These are phyloP conservation scores for Hippopotamus amphibius DNA, from an alignment of 2,113 vertebrate genomes.

Conservation along the genomic window DNA sequence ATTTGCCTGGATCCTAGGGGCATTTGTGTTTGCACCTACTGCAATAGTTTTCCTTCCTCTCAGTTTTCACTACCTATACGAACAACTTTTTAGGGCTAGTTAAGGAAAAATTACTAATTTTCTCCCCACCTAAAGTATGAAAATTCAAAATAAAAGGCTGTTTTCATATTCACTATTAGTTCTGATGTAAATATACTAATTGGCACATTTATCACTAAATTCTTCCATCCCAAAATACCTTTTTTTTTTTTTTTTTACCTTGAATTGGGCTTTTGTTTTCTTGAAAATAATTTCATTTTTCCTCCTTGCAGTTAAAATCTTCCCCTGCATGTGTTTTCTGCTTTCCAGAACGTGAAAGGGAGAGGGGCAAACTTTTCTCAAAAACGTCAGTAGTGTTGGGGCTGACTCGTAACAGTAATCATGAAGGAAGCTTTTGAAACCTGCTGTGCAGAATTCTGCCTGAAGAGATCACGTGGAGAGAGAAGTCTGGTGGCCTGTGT, in stretches of 20 bases:
- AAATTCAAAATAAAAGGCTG: not conserved
- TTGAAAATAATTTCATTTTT: not conserved
- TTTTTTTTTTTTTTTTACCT: not conserved
- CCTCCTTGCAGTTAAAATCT: not conserved
- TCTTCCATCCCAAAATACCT: not conserved
- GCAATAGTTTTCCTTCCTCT: not conserved
- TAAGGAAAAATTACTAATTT: not conserved
- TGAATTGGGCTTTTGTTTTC: not conserved
- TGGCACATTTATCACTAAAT: not conserved
- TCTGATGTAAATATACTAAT: not conserved
- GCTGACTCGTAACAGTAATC: not conserved
- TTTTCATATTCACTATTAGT: not conserved
- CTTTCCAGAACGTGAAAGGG: not conserved
- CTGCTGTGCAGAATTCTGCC: slow-evolving; percentile 37
- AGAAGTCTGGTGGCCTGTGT: slow-evolving; percentile 5
- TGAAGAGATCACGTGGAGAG: not conserved
- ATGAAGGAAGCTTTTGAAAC: not conserved
- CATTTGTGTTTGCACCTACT: not conserved
- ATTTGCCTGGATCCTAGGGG: not conserved
- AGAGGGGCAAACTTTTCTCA: not conserved
- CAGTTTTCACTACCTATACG: not conserved
- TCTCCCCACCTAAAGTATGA: not conserved
- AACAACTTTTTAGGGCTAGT: not conserved
- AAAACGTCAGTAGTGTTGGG: not conserved
- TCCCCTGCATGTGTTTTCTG: not conserved